Percentiles rank a stretch among this genome's conserved stretches.
Conservation (phyloP, 2,888 invertebrate species). For the Caenorhabditis sinica region DNA sequence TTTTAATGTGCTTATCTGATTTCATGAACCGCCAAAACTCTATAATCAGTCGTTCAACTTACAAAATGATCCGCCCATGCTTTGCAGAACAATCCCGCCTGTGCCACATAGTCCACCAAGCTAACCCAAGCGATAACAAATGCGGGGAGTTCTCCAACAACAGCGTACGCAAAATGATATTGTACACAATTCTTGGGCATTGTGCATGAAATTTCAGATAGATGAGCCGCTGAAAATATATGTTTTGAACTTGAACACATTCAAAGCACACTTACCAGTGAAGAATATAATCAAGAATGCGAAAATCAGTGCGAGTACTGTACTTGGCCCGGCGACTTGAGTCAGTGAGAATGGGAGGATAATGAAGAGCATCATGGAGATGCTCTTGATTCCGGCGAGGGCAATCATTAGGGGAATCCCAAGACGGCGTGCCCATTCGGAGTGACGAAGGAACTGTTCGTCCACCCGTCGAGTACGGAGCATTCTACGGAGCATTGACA, state of each 20-base stretch:
- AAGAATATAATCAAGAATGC: constrained; percentile 67
- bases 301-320: constrained; percentile 69
- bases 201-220: constrained; percentile 68
- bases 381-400: constrained; percentile 58
- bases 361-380: constrained; percentile 68
- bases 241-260: not conserved
- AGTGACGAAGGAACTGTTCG: constrained; percentile 71
- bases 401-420: constrained; percentile 69
- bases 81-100: constrained; percentile 62
- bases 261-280: constrained; percentile 47
- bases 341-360: constrained; percentile 62
- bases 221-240: constrained; percentile 66
- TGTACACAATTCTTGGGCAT: constrained; percentile 74
- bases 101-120: constrained; percentile 63
- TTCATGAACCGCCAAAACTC: too few relatives aligned
- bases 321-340: constrained; percentile 72
- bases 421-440: constrained; percentile 70
- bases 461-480: constrained; percentile 67
- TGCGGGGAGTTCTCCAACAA: constrained; percentile 70
- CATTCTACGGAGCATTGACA: constrained; percentile 39
- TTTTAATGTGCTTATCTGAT: too few relatives aligned
- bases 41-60: not conserved
- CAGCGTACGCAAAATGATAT: constrained; percentile 70
- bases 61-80: constrained; percentile 72
- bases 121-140: constrained; percentile 70